These are phyloP conservation scores for Virgularia gustaviana DNA, from an alignment of 92 coral and sea anemone species.

Conservation along the genomic window DNA sequence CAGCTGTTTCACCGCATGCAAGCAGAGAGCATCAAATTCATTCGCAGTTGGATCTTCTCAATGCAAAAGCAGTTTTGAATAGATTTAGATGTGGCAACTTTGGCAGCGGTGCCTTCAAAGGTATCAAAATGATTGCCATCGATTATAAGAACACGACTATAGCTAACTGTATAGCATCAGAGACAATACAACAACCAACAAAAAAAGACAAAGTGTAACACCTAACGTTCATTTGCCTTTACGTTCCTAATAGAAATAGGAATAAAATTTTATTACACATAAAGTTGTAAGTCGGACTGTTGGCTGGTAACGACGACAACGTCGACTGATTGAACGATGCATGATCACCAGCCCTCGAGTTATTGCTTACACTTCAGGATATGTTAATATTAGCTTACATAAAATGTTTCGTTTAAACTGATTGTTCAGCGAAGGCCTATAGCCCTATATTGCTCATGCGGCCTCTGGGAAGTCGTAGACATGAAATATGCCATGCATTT, in stretches of 20 bases:
- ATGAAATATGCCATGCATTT: no score
- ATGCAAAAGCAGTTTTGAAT: slow-evolving; percentile 16
- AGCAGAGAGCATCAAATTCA: slow-evolving; percentile 3
- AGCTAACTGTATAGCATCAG: not conserved
- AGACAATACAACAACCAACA: not conserved
- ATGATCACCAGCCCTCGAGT: no score
- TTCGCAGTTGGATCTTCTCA: slow-evolving; percentile 15
- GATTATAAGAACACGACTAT: no score
- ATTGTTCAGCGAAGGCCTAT: no score
- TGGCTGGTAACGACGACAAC: not conserved
- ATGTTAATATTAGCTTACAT: no score
- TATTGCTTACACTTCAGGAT: no score
- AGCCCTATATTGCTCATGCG: no score
- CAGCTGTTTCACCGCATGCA: slow-evolving; percentile 26
- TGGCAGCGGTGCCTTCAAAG: slow-evolving; percentile 10
- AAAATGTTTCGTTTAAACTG: no score
- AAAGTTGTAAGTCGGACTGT: not conserved
- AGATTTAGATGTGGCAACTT: not conserved
- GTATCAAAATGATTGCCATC: not conserved
- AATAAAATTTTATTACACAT: not conserved
- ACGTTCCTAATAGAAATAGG: not conserved
- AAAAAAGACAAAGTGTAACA: not conserved
- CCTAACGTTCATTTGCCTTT: not conserved
- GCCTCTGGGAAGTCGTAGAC: no score
- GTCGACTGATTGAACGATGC: no score